Percentiles rank a stretch among this genome's conserved stretches.
Evolutionary conservation across 2,888 invertebrate genomes (phyloP).

Genomic region (Amphipoea lucens): DNA sequence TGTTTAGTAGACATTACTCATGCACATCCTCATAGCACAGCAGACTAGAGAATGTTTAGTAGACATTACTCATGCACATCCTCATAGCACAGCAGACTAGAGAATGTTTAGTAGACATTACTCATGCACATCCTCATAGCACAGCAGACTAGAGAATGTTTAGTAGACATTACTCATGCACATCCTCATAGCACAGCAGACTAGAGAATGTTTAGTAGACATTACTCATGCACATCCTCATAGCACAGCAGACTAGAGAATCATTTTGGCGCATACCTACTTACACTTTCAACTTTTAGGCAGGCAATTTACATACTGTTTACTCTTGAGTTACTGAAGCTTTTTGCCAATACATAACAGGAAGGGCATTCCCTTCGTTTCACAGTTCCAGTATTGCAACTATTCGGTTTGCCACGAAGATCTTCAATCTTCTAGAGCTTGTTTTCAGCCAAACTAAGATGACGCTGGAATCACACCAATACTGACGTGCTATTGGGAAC

Average conservation of each 20-base stretch:
- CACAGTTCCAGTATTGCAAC: neutral
- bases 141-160: neutral
- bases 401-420: neutral
- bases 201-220: neutral
- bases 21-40: too few species aligned
- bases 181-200: neutral
- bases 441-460: neutral
- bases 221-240: neutral
- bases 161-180: neutral
- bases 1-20: too few species aligned
- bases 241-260: too few species aligned
- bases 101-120: too few species aligned
- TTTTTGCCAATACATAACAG: neutral
- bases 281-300: neutral
- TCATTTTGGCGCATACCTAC: neutral
- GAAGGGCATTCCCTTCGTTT: neutral
- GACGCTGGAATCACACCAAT: neutral
- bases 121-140: too few species aligned
- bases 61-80: too few species aligned
- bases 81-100: too few species aligned
- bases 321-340: neutral
- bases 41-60: too few species aligned
- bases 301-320: neutral
- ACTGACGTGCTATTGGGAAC: neutral
- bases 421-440: neutral